Base-by-base conservation (phyloP, 2,113 vertebrate genomes). In the Alaudala cheleensis region DNA sequence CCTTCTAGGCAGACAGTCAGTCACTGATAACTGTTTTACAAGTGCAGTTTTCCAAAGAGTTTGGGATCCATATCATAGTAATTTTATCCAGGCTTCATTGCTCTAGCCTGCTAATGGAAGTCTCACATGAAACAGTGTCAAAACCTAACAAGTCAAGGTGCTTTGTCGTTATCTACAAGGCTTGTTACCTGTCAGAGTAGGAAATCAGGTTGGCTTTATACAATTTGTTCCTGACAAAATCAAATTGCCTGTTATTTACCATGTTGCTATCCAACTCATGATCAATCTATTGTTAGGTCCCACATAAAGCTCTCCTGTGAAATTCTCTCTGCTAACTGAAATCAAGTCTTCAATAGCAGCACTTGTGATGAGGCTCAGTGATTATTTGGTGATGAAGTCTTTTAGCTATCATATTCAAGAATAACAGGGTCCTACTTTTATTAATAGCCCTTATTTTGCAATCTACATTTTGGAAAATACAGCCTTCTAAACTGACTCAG, bases 241-340 rank as follows among this genome's bases (percentile, higher is more conserved):
- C 96, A 96, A 97, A 97, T 96, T 96, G 91, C 91, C 88, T 93
- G 91, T 94, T 97, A 97, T 96, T 97, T 96, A 95, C 96, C 88
- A 92, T 96, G 94, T 96, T 97, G 92, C 94, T 97, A 96, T 95
- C 95, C 89, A 94, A 60, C 84, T 95, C 95, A 89, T 96, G 95
- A 97, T 97, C 96, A 97, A 95, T 95, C 95, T 97, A 96, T 95
- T 97, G 96, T 97, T 95, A 93, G 65, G 57, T 89, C 78, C 89
- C 83, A 93, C 53, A 71, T 89, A 94, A 95, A 92, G 83, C 81
- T 95, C 95, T 95, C 57, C 92, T 45, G 73, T 44, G 92, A 96
- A 96, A 95, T 95, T 95, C 73, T 87, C 73, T 57, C 94, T 87
- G 65, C 95, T 96, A 95, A 92, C 91, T 89, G 86, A 97, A 97